Base-by-base conservation (phyloP, 2,888 invertebrate genomes). In the Parnassius glacialis region DNA sequence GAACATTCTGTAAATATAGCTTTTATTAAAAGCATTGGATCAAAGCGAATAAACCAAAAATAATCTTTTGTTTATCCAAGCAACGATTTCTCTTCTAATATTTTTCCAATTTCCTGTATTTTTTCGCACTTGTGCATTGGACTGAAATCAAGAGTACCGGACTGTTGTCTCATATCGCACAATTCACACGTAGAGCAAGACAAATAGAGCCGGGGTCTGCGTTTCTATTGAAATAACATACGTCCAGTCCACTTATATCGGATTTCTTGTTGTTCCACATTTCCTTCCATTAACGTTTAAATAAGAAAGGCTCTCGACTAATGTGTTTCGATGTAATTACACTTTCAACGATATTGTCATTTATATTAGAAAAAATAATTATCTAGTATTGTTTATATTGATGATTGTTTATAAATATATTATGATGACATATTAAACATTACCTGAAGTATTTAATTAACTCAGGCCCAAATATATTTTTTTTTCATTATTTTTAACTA, bases 231-330 rank as follows among this genome's bases (percentile, higher is more conserved):
- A 82, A 87, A 90, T 84, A 90, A 88, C 86, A 88, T 80, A 80
- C 74, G 74, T 76, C 69, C 70, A 72, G 79, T 79, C 83, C 84
- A 83, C 85, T 87, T 80, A 87, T 88, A 88, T 89, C 88, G 76
- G 85, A 89, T 90, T 89, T 83, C 88, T 80, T 82, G 84, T 88
- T 89, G 88, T 89, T 85, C 78, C 79, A 81, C 78, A 78, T 80
- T 82, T 79, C 81, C 75, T 85, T 83, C 87, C 84, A 88, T 87
- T 88, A 86, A 80, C 79, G 83, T 80, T 78, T 78, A 73, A 79
- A 70, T 75, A 72, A 76, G 74, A 71, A 76, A 85, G 75, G 77
- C 72, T 80, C 75, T 72, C 65, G 64, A 59, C 66, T 69, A 67
- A 75, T 75, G 72, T 81, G 80, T 78, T 80, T 76, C 72, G 72